phyloP scores from a whole-genome alignment of 1,140 invertebrate species.

The Pogonus chalceus region DNA sequence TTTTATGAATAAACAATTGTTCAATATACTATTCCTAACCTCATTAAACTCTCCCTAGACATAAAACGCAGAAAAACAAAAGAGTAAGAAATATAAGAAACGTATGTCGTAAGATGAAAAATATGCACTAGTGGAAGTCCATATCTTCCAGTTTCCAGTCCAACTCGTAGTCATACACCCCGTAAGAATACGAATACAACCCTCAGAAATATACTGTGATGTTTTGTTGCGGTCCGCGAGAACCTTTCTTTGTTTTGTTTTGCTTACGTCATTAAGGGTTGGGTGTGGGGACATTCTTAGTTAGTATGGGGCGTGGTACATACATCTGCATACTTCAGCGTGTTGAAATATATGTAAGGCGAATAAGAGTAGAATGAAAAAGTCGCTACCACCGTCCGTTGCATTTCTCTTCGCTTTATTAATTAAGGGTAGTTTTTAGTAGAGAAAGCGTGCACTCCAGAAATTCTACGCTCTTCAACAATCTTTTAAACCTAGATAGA shows the following conservation, averaged over 20 bases:
- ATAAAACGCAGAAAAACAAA: no score
- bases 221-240: not conserved
- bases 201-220: not conserved
- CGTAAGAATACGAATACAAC: not conserved
- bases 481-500: not conserved
- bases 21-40: no score
- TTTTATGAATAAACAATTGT: no score
- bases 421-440: slow-evolving; percentile 6
- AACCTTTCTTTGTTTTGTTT: slow-evolving; percentile 16
- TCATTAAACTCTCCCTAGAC: no score
- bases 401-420: slow-evolving; percentile 3
- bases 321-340: slow-evolving; percentile 11
- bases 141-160: not conserved
- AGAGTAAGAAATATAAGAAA: not conserved
- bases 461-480: not conserved
- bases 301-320: slow-evolving; percentile 4
- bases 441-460: no score
- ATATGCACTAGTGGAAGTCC: not conserved
- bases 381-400: slow-evolving; percentile 1
- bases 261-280: slow-evolving; percentile 18
- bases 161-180: not conserved
- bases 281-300: not conserved
- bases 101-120: slow-evolving; percentile 4
- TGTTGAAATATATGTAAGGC: not conserved
- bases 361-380: not conserved